Base-by-base conservation (phyloP, 2,797 vertebrate genomes). In the Alfaro cultratus region DNA sequence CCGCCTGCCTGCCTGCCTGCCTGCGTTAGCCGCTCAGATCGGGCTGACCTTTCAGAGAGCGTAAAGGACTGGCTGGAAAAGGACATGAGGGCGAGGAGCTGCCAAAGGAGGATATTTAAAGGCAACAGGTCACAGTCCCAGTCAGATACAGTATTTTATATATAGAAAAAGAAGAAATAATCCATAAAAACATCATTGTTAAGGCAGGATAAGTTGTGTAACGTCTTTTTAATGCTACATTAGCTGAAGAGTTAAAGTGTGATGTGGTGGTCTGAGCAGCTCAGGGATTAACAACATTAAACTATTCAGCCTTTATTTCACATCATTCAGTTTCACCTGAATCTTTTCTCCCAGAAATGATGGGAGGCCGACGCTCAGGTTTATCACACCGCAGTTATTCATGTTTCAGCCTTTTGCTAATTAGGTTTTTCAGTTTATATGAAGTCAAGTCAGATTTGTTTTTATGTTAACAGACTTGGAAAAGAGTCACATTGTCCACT, bases 211-310 rank as follows among this genome's bases (percentile, higher is more conserved):
- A 82, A 82, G 83, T 77, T 62, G 76, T 74, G 49, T 41, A 87
- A 71, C 10, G 21, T 87, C 86, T 91, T 92, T 73, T 64, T 85
- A 88, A 82, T 29, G 36, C 83, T 83, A 80, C 82, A 86, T 91
- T 88, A 84, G 82, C 76, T 80, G 78, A 39, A 39, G 36, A 73
- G 77, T 79, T 72, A 85, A 81, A 80, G 51, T 43, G 11, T 71
- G 64, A 78, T 77, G 92, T 90, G 85, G 91, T 90, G 18, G 85
- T 72, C 41, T 83, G 82, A 82, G 83, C 89, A 78, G 86, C 81
- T 80, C 79, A 77, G 89, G 77, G 88, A 85, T 91, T 85, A 86
- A 81, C 62, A 31, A 71, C 29, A 57, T 90, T 88, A 94, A 93
- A 90, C 76, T 86, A 83, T 86, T 91, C 76, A 88, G 80, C 84